phyloP scores from a whole-genome alignment of 2,113 vertebrate species.

The Ptilonorhynchus violaceus region DNA sequence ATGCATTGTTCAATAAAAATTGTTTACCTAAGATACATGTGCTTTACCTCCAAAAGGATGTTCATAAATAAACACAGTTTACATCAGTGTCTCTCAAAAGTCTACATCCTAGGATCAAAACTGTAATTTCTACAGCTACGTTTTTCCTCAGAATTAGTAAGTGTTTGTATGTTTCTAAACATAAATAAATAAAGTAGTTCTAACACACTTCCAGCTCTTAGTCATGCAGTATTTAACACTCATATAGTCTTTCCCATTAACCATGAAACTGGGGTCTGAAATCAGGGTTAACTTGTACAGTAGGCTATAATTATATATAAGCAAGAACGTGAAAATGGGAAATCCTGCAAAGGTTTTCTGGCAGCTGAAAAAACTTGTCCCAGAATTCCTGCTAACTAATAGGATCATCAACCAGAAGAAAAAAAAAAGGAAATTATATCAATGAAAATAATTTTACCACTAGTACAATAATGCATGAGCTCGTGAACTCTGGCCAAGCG shows the following conservation, averaged over 20 bases:
- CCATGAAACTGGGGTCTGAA: background rate
- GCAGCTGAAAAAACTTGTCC: background rate
- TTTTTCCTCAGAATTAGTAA: background rate
- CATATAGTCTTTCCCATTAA: background rate
- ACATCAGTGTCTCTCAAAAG: background rate
- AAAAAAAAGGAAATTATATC: background rate
- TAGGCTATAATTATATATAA: background rate
- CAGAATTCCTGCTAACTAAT: background rate
- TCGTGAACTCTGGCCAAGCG: slow-evolving; percentile 79
- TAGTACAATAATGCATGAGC: slow-evolving; percentile 82
- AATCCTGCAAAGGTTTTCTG: background rate
- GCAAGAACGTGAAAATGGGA: background rate
- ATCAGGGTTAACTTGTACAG: background rate
- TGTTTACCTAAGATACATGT: background rate
- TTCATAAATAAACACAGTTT: background rate
- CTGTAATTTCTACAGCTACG: background rate
- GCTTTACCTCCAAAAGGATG: background rate
- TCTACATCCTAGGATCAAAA: background rate
- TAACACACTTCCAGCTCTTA: background rate
- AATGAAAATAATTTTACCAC: slow-evolving; percentile 69
- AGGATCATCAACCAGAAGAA: background rate
- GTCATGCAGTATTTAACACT: background rate
- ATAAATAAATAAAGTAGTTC: background rate
- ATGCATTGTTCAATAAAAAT: background rate
- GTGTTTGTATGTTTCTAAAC: background rate